Percentiles rank a stretch among this genome's conserved stretches.
Evolutionary conservation across 2,113 vertebrate genomes (phyloP).

Genomic region (Gobio gobio): DNA sequence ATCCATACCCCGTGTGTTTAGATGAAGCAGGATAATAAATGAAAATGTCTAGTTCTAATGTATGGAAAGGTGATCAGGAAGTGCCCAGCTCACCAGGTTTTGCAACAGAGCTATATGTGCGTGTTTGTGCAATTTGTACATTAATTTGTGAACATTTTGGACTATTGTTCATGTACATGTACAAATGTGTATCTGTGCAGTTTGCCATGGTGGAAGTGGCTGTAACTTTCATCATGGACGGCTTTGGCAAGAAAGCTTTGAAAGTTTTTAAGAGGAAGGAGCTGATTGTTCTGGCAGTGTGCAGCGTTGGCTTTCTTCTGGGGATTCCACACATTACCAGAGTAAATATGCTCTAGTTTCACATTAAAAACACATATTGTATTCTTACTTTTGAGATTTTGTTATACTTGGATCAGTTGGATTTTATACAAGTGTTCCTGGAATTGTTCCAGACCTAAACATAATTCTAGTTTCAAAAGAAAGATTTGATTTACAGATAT

Average conservation of each 20-base stretch:
- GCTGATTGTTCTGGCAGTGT: constrained; percentile 69
- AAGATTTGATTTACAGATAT: background rate
- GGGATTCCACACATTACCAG: constrained; percentile 76
- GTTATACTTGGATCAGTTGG: background rate
- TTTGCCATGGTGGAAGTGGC: constrained; percentile 76
- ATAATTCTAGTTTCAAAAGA: background rate
- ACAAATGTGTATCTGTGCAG: constrained; percentile 58
- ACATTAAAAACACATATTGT: background rate
- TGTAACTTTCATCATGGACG: constrained; percentile 74
- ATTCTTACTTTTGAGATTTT: background rate
- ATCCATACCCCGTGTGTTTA: background rate
- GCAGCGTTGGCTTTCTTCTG: constrained; percentile 65
- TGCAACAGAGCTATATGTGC: background rate
- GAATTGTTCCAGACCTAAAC: background rate
- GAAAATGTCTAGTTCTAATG: background rate
- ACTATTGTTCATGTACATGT: background rate
- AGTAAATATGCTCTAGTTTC: constrained; percentile 43
- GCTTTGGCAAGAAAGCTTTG: constrained; percentile 65
- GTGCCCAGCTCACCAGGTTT: background rate
- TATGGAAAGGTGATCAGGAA: background rate
- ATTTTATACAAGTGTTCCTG: background rate
- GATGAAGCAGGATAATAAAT: background rate
- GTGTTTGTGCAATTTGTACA: background rate
- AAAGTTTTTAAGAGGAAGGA: constrained; percentile 71
- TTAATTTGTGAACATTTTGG: background rate